Percentiles rank a stretch among this genome's conserved stretches.
Evolutionary conservation across 2,113 vertebrate genomes (phyloP).

Genomic region (Heterocephalus glaber): DNA sequence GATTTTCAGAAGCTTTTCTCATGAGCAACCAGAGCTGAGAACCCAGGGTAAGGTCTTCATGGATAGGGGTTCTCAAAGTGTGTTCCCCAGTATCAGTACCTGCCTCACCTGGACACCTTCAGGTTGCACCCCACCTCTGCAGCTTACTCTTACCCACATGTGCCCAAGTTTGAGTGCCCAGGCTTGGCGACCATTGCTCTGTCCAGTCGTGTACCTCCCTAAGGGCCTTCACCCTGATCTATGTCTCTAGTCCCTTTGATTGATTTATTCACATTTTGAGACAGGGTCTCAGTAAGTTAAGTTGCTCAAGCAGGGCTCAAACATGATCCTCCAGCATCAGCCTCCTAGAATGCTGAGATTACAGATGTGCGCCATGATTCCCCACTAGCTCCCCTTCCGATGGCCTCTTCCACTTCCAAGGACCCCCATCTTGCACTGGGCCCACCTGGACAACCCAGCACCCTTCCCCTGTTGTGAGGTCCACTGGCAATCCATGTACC

Average conservation of each 20-base stretch:
- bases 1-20: not conserved
- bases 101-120: too few relatives aligned
- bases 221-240: not conserved
- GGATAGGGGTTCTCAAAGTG: not conserved
- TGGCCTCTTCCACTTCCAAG: not conserved
- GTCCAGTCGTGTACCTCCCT: not conserved
- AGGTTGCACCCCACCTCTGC: not conserved
- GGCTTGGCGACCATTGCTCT: not conserved
- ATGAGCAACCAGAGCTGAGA: not conserved
- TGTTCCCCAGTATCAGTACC: not conserved
- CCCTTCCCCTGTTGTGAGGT: not conserved
- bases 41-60: not conserved
- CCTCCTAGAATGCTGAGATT: not conserved
- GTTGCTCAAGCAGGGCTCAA: not conserved
- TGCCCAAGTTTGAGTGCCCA: not conserved
- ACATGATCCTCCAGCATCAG: not conserved
- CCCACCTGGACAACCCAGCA: not conserved
- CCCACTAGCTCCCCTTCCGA: not conserved
- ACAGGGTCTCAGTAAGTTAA: not conserved
- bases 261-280: not conserved
- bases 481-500: not conserved
- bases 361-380: not conserved
- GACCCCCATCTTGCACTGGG: not conserved
- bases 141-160: not conserved
- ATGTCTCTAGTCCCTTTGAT: not conserved